A percentile compares a stretch with the other conserved stretches of the same genome.
phyloP scores from a whole-genome alignment of 2,888 invertebrate species.

The Himalopsyche japonica region DNA sequence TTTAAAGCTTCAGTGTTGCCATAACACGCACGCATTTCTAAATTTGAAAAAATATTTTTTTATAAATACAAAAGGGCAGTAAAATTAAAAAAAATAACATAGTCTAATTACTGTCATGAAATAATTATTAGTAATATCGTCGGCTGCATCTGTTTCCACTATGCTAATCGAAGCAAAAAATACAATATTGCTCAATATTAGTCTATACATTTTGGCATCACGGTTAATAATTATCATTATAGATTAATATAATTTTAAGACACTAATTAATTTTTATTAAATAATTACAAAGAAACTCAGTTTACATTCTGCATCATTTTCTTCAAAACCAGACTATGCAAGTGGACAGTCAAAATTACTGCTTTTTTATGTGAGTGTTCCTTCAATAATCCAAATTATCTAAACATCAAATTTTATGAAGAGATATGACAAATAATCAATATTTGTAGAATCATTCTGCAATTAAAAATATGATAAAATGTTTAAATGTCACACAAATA shows the following conservation, averaged over 20 bases:
- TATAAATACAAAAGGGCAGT: background rate
- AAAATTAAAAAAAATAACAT: background rate
- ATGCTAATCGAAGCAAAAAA: background rate
- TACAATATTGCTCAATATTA: background rate
- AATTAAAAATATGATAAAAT: too few relatives aligned
- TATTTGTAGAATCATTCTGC: too few relatives aligned
- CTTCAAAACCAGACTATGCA: too few relatives aligned
- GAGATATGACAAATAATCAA: too few relatives aligned
- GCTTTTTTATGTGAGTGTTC: too few relatives aligned
- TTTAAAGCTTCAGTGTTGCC: background rate
- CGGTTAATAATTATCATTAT: background rate
- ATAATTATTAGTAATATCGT: background rate
- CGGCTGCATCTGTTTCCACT: background rate
- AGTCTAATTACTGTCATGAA: background rate
- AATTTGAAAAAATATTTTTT: background rate
- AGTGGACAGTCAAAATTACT: too few relatives aligned
- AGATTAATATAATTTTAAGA: background rate
- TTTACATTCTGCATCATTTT: too few relatives aligned
- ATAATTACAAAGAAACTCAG: background rate
- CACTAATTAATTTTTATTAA: background rate
- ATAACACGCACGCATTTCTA: background rate
- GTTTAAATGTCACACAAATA: too few relatives aligned
- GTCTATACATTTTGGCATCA: constrained; percentile 1
- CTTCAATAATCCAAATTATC: too few relatives aligned
- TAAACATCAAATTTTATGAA: too few relatives aligned